Base-by-base conservation (phyloP, 2,113 vertebrate species). In the Phylloscopus trochilus region DNA sequence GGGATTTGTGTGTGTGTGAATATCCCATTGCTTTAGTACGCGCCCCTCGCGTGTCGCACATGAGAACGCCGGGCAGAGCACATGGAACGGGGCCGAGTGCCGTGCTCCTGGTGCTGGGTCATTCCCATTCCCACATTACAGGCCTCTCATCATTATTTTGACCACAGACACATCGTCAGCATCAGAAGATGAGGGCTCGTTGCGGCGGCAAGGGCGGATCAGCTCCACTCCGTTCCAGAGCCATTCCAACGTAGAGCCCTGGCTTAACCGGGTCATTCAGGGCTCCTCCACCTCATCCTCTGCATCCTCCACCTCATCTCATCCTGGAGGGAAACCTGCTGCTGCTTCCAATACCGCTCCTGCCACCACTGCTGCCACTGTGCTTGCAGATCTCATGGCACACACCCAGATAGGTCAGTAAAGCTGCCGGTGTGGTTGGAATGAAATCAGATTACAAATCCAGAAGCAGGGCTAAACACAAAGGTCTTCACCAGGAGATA, bases 261-360 rank as follows among this genome's bases (percentile, higher is more conserved):
- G 99, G 99, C 98, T 99, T 97, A 99, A 98, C 98, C 98, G 98
- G 73, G 99, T 99, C 96, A 98, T 98, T 98, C 99, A 99, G 98
- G 99, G 99, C 98, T 99, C 99, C 88, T 99, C 99, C 98, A 99
- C 99, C 93, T 99, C 99, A 97, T 99, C 99, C 94, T 99, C 99
- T 39, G 98, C 99, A 87, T 99, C 99, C 33, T 99, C 99, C 98
- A 99, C 99, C 92, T 99, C 99, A 97, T 99, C 99, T 92, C 99
- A 99, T 97, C 98, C 98, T 30, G 99, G 99, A 98, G 99, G 98
- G 98, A 98, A 98, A 97, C 97, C 98, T 79, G 95, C 97, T 93
- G 96, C 98, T 86, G 98, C 98, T 94, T 97, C 98, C 95, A 96
- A 95, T 77, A 88, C 98, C 23, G 93, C 97, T 92, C 97, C 97